A percentile compares a stretch with the other conserved stretches of the same genome.
Evolutionary conservation across 37 sponge, comb jelly and placozoan genomes (phyloP).

Genomic region (Hexactinellida sp.): DNA sequence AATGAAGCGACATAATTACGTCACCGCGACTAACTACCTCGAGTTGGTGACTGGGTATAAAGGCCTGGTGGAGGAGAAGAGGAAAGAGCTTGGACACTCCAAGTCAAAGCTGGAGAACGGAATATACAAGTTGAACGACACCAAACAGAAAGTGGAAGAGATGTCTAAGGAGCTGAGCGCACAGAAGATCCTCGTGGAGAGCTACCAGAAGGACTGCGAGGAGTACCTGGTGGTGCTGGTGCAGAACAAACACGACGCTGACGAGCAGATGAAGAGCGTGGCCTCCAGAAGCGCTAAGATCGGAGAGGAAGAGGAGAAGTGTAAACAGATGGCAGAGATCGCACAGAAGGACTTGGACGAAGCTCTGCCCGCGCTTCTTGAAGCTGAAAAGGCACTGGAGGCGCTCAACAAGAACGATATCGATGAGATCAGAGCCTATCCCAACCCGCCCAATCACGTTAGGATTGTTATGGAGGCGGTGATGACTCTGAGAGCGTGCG

Average conservation of each 20-base stretch:
- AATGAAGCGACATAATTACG: conserved; percentile 97
- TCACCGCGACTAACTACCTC: conserved; percentile 97
- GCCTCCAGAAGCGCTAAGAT: conserved; percentile 86
- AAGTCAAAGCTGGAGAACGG: conserved; percentile 84
- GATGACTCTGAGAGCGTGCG: conserved; percentile 81
- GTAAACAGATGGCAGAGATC: conserved; percentile 65
- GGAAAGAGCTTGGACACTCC: conserved; percentile 85
- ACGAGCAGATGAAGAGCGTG: conserved; percentile 74
- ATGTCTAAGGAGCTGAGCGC: conserved; percentile 93
- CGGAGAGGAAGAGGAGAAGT: conserved; percentile 83
- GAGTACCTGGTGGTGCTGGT: conserved; percentile 93
- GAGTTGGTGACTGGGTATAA: conserved; percentile 96
- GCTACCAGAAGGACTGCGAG: conserved; percentile 98
- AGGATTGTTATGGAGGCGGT: conserved; percentile 90
- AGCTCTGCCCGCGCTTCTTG: conserved; percentile 86
- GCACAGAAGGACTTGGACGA: conserved; percentile 94
- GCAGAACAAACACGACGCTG: conserved; percentile 94
- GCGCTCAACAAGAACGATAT: conserved; percentile 94
- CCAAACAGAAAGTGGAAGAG: conserved; percentile 82
- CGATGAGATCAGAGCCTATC: conserved; percentile 91
- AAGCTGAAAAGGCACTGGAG: conserved; percentile 80
- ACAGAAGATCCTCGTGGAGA: conserved; percentile 69
- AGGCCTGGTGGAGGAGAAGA: conserved; percentile 66
- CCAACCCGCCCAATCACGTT: conserved; percentile 83
- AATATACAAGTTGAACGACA: conserved; percentile 81